These are phyloP conservation scores for Cyprinodon brontotheroides DNA, from an alignment of 2,113 vertebrate genomes.

Conservation along the genomic window DNA sequence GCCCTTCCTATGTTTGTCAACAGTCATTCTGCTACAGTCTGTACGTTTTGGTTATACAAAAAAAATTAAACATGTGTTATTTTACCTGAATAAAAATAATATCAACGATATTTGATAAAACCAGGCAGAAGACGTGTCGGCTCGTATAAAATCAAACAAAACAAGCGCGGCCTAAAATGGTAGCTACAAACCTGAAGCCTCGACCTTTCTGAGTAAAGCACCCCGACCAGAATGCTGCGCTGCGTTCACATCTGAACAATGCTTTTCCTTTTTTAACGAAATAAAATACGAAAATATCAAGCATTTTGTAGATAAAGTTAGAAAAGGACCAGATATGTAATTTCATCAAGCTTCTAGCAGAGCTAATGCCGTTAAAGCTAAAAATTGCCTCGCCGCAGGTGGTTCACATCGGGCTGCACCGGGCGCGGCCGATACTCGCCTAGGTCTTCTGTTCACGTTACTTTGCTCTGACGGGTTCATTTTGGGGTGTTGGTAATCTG, in stretches of 20 bases:
- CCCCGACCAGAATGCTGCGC: neutral
- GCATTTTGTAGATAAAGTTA: neutral
- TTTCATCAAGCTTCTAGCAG: neutral
- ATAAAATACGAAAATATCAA: neutral
- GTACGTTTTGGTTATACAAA: neutral
- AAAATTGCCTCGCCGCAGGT: slow-evolving; percentile 89
- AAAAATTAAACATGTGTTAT: neutral
- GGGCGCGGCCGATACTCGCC: slow-evolving; percentile 99
- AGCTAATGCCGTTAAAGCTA: slow-evolving; percentile 7
- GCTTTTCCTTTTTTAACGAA: neutral
- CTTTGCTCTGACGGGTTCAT: slow-evolving; percentile 99
- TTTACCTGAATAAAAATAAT: neutral
- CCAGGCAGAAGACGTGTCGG: slow-evolving; percentile 19
- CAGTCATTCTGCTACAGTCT: neutral
- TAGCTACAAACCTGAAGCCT: slow-evolving; percentile 69
- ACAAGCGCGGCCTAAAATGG: slow-evolving; percentile 92
- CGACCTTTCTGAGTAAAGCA: slow-evolving; percentile 71
- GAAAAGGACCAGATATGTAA: too few species aligned
- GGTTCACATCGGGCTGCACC: slow-evolving; percentile 96
- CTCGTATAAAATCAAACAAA: slow-evolving; percentile 77
- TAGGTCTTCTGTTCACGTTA: slow-evolving; percentile 93
- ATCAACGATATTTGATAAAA: neutral
- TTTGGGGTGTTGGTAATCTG: slow-evolving; percentile 88
- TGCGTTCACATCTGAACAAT: neutral
- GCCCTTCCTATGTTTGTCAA: slow-evolving; percentile 40